phyloP scores from a whole-genome alignment of 2,797 vertebrate species.

The Hypotaenidia okinawae region DNA sequence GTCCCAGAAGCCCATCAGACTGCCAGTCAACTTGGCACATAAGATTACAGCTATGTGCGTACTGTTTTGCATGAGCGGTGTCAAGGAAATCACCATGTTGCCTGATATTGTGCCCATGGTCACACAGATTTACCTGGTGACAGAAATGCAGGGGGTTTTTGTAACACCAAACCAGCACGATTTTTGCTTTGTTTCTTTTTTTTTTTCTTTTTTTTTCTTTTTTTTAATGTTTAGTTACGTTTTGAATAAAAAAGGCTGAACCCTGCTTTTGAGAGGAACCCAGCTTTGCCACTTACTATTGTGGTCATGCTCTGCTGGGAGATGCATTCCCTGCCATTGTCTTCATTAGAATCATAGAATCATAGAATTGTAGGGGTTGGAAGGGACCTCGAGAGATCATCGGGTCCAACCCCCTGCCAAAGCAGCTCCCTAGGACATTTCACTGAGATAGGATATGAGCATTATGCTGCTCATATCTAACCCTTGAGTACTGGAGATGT shows the following conservation, averaged over 20 bases:
- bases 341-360: no score
- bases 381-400: no score
- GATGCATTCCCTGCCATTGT: not conserved
- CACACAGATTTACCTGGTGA: not conserved
- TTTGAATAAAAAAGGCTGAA: not conserved
- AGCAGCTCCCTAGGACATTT: no score
- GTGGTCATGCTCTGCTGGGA: not conserved
- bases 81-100: not conserved
- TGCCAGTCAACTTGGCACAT: not conserved
- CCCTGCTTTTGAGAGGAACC: not conserved
- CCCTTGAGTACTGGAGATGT: not conserved
- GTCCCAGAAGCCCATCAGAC: not conserved
- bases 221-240: not conserved
- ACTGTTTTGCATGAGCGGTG: accelerated
- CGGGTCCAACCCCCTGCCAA: no score
- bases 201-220: not conserved
- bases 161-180: not conserved
- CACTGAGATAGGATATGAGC: no score
- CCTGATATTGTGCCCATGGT: not conserved
- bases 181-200: not conserved
- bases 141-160: not conserved
- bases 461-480: not conserved
- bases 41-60: not conserved
- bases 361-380: no score
- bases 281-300: not conserved